Conservation (phyloP, 2,113 vertebrate genomes). For the Oreochromis tanganicae region DNA sequence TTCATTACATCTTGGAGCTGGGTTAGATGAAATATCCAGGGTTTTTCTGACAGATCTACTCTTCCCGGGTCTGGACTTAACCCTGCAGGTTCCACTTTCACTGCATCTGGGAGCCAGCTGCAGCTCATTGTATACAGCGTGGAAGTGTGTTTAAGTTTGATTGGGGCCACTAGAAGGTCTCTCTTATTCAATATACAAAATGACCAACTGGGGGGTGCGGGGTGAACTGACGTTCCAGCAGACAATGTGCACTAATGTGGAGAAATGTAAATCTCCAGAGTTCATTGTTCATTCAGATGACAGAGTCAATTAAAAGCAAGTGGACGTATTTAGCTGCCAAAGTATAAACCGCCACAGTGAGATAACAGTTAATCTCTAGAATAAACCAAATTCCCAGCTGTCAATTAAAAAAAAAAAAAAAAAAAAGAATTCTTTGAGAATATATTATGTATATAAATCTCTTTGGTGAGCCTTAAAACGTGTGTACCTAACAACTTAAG, state of each 20-base stretch:
- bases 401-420: background rate
- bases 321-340: background rate
- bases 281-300: background rate
- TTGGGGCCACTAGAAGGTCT: constrained; percentile 50
- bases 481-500: background rate
- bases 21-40: constrained; percentile 44
- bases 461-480: background rate
- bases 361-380: constrained; percentile 3
- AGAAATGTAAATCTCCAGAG: background rate
- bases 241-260: background rate
- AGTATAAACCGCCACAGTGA: background rate
- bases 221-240: background rate
- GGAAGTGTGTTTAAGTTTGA: constrained; percentile 33
- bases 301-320: background rate
- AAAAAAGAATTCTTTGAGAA: background rate
- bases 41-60: constrained; percentile 28
- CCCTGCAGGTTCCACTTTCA: constrained; percentile 30
- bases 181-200: constrained; percentile 35
- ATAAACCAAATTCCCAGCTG: background rate
- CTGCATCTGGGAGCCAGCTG: constrained; percentile 75
- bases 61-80: constrained; percentile 20
- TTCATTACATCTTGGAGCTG: constrained; percentile 35
- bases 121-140: constrained; percentile 6
- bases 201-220: constrained; percentile 19
- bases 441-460: background rate